Evolutionary conservation across 2,888 invertebrate genomes (phyloP), one percentile per base, ranked within the genome.

Genomic region (Tenthredo distinguenda): DNA sequence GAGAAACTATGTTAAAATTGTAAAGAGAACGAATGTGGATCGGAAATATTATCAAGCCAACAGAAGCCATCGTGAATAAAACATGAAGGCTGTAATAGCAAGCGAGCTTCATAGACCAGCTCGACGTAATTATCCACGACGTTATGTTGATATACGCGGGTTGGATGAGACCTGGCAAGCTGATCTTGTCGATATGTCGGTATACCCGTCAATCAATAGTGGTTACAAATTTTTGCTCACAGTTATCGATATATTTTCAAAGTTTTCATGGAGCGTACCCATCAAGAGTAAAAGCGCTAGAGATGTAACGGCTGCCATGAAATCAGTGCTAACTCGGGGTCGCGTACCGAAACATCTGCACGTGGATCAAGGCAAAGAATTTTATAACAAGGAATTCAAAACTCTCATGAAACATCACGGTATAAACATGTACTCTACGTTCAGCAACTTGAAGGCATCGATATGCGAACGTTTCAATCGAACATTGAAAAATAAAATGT

Each of bases 181-280:
- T 34, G 43, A 40, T 93, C 88, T 93, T n/a, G 92, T 90, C 6
- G 91, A 91, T 86, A 89, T 92, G 90, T 84, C 82, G 18, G 77
- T 85, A 40, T 91, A 89, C 90, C 55, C 91, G 21, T 87, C 86
- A 71, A 85, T 89, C 43, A 93, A 92, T 87, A 90, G 88, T 10
- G 89, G 89, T 6, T 90, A 87, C 87, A 89, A 90, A 79, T 91
- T 89, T 85, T 87, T 92, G 71, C 86, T 93, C 82, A 88, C 90
- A 34, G 88, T 91, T 18, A 93, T 92, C 47, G 91, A 93, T 87
- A 86, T 87, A 43, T 93, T 92, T 88, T 92, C 91, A 1, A 93
- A 93, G 88, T 92, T 87, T 88, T 88, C 90, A 6, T 93, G 91
- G 91, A 88, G 89, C 40, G 72, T 86, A 74, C 90, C 92, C 2